A percentile compares a stretch with the other conserved stretches of the same genome.
phyloP scores from a whole-genome alignment of 2,113 vertebrate genomes.

The Lethenteron reissneri region DNA sequence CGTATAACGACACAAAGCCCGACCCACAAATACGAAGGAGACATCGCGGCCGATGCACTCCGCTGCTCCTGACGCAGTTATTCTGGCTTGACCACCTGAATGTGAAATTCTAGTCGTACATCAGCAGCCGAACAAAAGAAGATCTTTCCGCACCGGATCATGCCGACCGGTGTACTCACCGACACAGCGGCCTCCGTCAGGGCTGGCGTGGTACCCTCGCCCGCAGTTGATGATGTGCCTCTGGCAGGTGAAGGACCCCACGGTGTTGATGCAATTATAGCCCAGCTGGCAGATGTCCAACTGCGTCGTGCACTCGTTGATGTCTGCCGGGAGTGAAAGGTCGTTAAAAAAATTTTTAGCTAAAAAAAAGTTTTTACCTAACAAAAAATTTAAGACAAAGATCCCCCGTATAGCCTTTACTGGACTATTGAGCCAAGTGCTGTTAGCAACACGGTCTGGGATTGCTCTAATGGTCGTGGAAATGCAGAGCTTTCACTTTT shows the following conservation, averaged over 20 bases:
- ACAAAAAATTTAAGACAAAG: too few relatives aligned
- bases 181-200: conserved; percentile 4
- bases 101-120: background rate
- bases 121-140: background rate
- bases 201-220: background rate
- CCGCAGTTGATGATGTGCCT: conserved; percentile 1
- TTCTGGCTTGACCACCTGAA: background rate
- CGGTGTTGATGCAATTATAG: conserved; percentile 7
- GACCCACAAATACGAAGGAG: background rate
- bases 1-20: too few relatives aligned
- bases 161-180: conserved; percentile 10
- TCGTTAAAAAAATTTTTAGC: background rate
- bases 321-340: conserved; percentile 1
- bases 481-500: too few relatives aligned
- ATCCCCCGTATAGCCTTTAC: too few relatives aligned
- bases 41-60: background rate
- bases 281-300: background rate
- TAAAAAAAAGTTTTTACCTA: background rate
- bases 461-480: too few relatives aligned
- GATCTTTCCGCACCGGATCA: background rate
- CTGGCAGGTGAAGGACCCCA: conserved; percentile 8
- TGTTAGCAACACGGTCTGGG: too few relatives aligned
- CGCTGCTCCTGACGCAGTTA: background rate
- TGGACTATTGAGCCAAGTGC: too few relatives aligned
- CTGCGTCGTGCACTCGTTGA: background rate